Evolutionary conservation across 2,888 invertebrate genomes (phyloP).

Genomic region (Tanypteryx hageni): DNA sequence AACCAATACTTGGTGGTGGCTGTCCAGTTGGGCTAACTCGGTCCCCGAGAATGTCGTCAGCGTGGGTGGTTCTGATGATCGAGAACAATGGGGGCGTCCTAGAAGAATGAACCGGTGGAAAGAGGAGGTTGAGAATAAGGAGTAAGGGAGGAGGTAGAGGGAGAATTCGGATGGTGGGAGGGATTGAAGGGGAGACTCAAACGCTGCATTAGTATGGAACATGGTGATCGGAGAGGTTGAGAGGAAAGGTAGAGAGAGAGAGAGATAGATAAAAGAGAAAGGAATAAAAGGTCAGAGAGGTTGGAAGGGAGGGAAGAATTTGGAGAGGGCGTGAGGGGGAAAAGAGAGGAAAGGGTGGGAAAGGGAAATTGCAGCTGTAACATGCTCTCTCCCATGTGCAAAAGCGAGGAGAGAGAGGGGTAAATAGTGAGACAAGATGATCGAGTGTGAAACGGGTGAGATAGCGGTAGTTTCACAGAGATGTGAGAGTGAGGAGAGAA

Average conservation of each 20-base stretch:
- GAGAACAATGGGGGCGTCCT: slow-evolving; percentile 57
- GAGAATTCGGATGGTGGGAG: not conserved
- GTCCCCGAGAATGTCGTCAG: slow-evolving; percentile 16
- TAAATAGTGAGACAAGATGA: not conserved
- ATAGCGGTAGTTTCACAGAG: not conserved
- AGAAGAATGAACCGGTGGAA: not conserved
- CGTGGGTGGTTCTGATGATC: slow-evolving; percentile 41
- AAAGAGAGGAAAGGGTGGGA: not conserved
- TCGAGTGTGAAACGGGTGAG: not conserved
- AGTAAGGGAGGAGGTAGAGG: not conserved
- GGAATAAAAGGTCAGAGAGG: not conserved
- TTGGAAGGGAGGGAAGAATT: not conserved
- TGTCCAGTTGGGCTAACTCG: slow-evolving; percentile 52
- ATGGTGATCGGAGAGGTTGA: slow-evolving; percentile 51
- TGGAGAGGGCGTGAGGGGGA: not conserved
- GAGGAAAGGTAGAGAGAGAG: slow-evolving; percentile 20
- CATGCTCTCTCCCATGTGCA: not conserved
- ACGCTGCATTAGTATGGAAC: slow-evolving; percentile 56
- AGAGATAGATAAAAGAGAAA: not conserved
- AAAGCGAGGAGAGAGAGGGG: not conserved
- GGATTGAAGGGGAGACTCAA: slow-evolving; percentile 7
- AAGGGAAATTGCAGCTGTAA: not conserved
- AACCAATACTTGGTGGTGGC: not conserved
- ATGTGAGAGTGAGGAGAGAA: too few relatives aligned
- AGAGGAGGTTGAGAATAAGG: slow-evolving; percentile 12